Conservation (phyloP, 2,113 vertebrate genomes). For the Labeo rohita region DNA sequence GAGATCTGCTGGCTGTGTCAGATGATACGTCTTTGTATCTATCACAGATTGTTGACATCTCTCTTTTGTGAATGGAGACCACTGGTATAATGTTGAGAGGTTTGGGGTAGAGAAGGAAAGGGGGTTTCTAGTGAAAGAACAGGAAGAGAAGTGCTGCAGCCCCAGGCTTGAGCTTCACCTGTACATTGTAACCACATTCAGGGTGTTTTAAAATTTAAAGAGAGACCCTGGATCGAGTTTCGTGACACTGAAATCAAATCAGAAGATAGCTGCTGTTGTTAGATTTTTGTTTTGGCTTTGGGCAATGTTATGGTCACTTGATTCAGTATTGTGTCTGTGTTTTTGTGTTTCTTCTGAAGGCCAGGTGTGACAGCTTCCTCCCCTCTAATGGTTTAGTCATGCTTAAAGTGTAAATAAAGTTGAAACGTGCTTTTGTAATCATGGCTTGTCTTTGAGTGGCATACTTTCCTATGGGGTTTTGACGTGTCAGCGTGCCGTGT, state of each 20-base stretch:
- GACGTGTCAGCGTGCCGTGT: background rate
- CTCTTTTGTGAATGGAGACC: slow-evolving; percentile 15
- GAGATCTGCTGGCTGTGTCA: slow-evolving; percentile 17
- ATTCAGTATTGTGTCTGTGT: slow-evolving; percentile 24
- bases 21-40: slow-evolving; percentile 11
- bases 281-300: slow-evolving; percentile 15
- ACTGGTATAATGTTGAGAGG: slow-evolving; percentile 35
- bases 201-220: slow-evolving; percentile 32
- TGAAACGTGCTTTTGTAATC: slow-evolving; percentile 20
- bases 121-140: slow-evolving; percentile 45
- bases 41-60: slow-evolving; percentile 17
- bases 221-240: slow-evolving; percentile 9
- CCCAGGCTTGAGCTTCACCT: slow-evolving; percentile 41
- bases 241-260: slow-evolving; percentile 46
- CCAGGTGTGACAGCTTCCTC: slow-evolving; percentile 11
- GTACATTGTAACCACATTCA: slow-evolving; percentile 24
- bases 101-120: background rate
- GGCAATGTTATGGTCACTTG: slow-evolving; percentile 36
- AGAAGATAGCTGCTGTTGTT: background rate
- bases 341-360: slow-evolving; percentile 17
- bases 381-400: slow-evolving; percentile 16
- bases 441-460: background rate
- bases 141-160: slow-evolving; percentile 41
- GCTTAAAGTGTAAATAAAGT: slow-evolving; percentile 33
- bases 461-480: background rate